phyloP scores from a whole-genome alignment of 2,888 invertebrate genomes.

The Furcula furcula region DNA sequence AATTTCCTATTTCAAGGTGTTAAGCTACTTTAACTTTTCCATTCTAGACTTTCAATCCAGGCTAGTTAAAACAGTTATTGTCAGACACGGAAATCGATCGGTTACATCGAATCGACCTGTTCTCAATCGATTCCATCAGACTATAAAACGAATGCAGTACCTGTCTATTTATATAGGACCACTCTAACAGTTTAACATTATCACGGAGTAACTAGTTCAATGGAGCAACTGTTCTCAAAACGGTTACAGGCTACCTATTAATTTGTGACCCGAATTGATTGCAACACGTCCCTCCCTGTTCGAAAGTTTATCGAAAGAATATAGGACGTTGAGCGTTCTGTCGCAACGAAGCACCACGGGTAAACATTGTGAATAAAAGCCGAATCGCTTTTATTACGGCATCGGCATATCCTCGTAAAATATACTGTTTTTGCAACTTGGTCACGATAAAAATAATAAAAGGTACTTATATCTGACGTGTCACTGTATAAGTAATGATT shows the following conservation, averaged over 20 bases:
- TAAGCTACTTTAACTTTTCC: no score
- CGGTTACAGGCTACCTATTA: conserved; percentile 27
- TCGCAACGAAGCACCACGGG: conserved; percentile 33
- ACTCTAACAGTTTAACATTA: conserved; percentile 12
- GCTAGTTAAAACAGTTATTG: no score
- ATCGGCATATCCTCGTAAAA: no score
- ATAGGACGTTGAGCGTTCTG: conserved; percentile 45
- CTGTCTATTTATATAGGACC: conserved; percentile 9
- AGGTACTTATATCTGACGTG: no score
- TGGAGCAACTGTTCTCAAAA: conserved; percentile 31
- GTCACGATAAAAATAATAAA: no score
- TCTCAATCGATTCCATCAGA: background rate
- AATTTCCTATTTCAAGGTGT: no score
- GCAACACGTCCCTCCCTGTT: conserved; percentile 25
- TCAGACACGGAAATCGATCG: no score
- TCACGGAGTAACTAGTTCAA: conserved; percentile 31
- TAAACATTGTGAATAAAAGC: conserved; percentile 31
- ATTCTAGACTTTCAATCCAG: no score
- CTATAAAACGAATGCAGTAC: background rate
- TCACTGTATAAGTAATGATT: no score
- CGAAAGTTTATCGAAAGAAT: conserved; percentile 42
- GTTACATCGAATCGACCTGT: no score
- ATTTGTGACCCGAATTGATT: conserved; percentile 52
- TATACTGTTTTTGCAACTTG: no score
- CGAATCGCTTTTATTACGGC: conserved; percentile 19